Percentiles rank a stretch among this genome's conserved stretches.
These are phyloP conservation scores for Sinelater perroti DNA, from an alignment of 2,888 invertebrate genomes.

Conservation along the genomic window DNA sequence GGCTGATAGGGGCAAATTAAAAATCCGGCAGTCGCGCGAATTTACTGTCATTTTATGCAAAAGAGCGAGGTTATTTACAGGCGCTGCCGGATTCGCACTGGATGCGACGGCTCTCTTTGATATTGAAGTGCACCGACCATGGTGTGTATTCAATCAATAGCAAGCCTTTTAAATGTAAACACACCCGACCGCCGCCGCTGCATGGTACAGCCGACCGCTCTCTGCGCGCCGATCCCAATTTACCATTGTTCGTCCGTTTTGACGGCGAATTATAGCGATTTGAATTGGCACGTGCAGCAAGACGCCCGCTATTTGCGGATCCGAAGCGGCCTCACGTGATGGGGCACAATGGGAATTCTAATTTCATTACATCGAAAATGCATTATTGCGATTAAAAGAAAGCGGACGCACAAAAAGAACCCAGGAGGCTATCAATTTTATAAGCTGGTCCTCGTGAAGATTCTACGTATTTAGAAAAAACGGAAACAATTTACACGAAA, in stretches of 20 bases:
- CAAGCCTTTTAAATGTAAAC: conserved; percentile 28
- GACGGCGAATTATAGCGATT: conserved; percentile 17
- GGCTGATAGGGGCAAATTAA: conserved; percentile 31
- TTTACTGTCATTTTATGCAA: conserved; percentile 34
- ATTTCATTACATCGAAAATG: conserved; percentile 3
- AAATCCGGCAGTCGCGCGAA: conserved; percentile 27
- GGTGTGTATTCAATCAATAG: conserved; percentile 31
- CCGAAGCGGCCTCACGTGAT: conserved; percentile 10
- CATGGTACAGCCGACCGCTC: conserved; percentile 17
- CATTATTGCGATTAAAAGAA: conserved; percentile 8
- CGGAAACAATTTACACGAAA: no score
- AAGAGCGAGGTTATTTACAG: conserved; percentile 25
- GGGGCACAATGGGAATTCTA: conserved; percentile 11
- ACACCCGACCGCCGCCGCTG: conserved; percentile 19
- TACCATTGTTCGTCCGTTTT: conserved; percentile 22
- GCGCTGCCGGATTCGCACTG: conserved; percentile 13
- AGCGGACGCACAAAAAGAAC: conserved; percentile 2
- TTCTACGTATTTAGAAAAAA: no score
- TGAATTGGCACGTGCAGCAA: conserved; percentile 20
- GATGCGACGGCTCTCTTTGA: conserved; percentile 25
- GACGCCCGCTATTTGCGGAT: conserved; percentile 12
- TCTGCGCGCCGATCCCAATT: conserved; percentile 19
- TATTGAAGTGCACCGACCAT: conserved; percentile 32
- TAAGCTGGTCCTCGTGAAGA: no score
- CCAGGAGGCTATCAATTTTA: no score